These are phyloP conservation scores for Eidolon helvum DNA, from an alignment of 2,113 vertebrate genomes.

Conservation along the genomic window DNA sequence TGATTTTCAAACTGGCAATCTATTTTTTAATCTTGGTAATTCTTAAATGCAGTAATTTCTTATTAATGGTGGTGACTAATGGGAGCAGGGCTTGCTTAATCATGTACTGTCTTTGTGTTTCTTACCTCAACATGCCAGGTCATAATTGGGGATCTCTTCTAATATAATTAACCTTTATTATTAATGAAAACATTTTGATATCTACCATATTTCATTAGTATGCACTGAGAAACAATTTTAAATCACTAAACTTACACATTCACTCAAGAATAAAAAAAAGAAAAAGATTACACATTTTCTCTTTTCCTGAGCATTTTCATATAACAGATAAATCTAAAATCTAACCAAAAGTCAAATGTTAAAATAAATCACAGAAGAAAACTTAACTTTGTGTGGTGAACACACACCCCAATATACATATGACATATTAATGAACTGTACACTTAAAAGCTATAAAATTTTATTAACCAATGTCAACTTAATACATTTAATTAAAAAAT, in stretches of 20 bases:
- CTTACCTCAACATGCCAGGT: neutral
- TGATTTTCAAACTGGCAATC: neutral
- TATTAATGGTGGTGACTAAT: neutral
- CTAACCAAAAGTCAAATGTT: neutral
- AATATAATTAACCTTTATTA: neutral
- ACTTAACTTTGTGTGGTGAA: too few species aligned
- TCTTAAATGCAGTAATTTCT: neutral
- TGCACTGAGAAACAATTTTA: neutral
- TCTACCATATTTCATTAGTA: neutral
- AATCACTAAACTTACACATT: neutral
- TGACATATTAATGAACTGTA: too few species aligned
- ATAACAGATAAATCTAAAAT: neutral
- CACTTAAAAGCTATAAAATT: too few species aligned
- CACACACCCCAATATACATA: too few species aligned
- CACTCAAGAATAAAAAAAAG: neutral
- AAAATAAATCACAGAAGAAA: neutral
- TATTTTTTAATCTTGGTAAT: neutral
- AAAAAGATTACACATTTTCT: neutral
- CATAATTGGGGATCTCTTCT: neutral
- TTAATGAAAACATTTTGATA: conserved; percentile 15
- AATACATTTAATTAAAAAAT: neutral
- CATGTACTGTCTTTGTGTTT: neutral
- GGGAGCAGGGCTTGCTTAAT: neutral
- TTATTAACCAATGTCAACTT: neutral
- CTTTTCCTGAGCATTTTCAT: neutral